A percentile compares a stretch with the other conserved stretches of the same genome.
Evolutionary conservation across 2,113 vertebrate species (phyloP).

Genomic region (Lampris incognitus): DNA sequence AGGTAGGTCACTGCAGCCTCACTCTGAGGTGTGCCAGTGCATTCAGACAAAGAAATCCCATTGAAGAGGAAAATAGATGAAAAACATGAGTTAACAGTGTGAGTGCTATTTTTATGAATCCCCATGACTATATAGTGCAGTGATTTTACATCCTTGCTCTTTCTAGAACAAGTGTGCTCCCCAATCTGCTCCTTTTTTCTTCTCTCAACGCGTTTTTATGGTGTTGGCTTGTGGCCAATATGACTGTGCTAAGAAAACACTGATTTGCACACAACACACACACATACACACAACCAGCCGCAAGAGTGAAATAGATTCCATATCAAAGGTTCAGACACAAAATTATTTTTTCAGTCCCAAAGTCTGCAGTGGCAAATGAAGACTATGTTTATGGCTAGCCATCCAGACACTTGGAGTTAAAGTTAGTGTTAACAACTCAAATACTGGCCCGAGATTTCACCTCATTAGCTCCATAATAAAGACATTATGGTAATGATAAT

Average conservation of each 20-base stretch:
- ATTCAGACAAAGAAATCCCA: too few species aligned
- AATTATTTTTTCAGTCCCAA: background rate
- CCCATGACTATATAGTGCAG: background rate
- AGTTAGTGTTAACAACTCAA: background rate
- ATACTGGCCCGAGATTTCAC: background rate
- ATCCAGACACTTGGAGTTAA: background rate
- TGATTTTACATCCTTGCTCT: conserved; percentile 5
- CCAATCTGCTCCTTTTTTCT: background rate
- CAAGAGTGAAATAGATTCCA: background rate
- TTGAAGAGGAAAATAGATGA: too few species aligned
- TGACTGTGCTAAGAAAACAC: background rate
- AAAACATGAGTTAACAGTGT: too few species aligned
- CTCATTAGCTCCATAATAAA: background rate
- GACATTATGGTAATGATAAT: background rate
- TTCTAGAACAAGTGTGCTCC: background rate
- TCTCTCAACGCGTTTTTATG: background rate
- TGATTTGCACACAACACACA: background rate
- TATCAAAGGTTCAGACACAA: background rate
- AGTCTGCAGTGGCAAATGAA: conserved; percentile 5
- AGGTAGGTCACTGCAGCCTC: background rate
- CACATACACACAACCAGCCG: conserved; percentile 20
- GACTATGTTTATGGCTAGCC: background rate
- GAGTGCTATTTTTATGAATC: too few species aligned
- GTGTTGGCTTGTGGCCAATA: background rate
- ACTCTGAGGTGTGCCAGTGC: background rate